Evolutionary conservation across 2,113 vertebrate genomes (phyloP).

Genomic region (Gyps fulvus): DNA sequence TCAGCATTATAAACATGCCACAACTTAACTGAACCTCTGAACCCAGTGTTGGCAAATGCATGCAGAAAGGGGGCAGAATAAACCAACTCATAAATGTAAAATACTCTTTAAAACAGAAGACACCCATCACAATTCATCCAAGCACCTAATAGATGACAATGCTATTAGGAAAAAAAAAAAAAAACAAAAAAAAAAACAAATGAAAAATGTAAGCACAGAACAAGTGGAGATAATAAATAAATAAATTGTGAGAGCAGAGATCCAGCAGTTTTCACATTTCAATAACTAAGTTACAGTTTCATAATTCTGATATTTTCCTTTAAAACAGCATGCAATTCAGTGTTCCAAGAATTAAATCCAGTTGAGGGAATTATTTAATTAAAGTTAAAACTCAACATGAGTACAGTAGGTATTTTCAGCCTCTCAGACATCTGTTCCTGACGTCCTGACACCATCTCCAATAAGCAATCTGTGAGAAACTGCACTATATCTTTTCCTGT

Average conservation of each 20-base stretch:
- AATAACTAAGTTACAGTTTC: not conserved
- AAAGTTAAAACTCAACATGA: not conserved
- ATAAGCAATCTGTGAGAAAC: not conserved
- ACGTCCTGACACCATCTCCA: not conserved
- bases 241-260: not conserved
- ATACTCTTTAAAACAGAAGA: not conserved
- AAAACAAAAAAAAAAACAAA: not conserved
- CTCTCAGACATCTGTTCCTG: not conserved
- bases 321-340: not conserved
- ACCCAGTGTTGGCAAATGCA: not conserved
- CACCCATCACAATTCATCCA: not conserved
- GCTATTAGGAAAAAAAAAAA: too few relatives aligned
- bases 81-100: not conserved
- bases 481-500: not conserved
- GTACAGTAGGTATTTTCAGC: not conserved
- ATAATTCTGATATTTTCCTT: not conserved
- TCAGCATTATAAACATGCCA: not conserved
- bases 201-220: not conserved
- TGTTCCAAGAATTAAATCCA: not conserved
- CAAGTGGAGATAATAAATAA: not conserved
- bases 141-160: not conserved
- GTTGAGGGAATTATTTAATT: not conserved
- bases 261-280: not conserved
- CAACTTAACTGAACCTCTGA: not conserved
- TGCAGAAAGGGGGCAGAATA: not conserved